Conservation (phyloP, 2,113 vertebrate genomes). For the Polyodon spathula region DNA sequence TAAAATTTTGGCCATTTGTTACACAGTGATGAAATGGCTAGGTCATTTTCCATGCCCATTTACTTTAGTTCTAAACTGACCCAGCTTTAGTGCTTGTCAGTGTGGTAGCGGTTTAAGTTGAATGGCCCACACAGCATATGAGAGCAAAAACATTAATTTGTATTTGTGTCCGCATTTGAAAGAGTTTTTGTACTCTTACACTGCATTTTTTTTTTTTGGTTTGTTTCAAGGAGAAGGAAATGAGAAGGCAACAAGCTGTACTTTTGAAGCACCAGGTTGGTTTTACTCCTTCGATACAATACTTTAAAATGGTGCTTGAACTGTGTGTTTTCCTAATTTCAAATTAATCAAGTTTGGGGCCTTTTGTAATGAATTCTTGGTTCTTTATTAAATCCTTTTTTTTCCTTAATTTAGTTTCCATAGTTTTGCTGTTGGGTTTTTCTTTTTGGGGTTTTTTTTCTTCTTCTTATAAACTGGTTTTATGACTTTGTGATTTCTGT, state of each 20-base stretch:
- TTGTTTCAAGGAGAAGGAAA: conserved; percentile 80
- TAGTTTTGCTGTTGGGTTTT: conserved; percentile 71
- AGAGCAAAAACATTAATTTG: background rate
- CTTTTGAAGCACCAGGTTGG: conserved; percentile 90
- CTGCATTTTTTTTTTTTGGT: conserved; percentile 27
- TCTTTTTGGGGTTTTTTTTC: conserved; percentile 42
- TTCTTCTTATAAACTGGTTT: conserved; percentile 50
- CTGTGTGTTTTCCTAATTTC: conserved; percentile 19
- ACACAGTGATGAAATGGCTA: conserved; percentile 3
- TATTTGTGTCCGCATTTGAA: conserved; percentile 13
- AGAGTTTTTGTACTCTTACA: conserved; percentile 20
- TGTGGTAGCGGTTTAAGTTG: conserved; percentile 3
- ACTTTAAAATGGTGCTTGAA: conserved; percentile 24
- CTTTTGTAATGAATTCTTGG: conserved; percentile 13
- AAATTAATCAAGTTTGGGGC: conserved; percentile 20
- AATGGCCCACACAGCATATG: conserved; percentile 8
- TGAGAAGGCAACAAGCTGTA: conserved; percentile 80
- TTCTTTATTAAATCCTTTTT: conserved; percentile 44
- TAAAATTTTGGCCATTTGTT: background rate
- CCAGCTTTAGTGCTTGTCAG: conserved; percentile 11
- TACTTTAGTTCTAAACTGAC: conserved; percentile 9
- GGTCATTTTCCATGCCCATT: conserved; percentile 15
- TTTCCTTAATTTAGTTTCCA: conserved; percentile 66
- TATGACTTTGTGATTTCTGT: conserved; percentile 83
- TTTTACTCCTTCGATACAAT: conserved; percentile 19